Conservation (phyloP, 2,113 vertebrate species). For the Eretmochelys imbricata region DNA sequence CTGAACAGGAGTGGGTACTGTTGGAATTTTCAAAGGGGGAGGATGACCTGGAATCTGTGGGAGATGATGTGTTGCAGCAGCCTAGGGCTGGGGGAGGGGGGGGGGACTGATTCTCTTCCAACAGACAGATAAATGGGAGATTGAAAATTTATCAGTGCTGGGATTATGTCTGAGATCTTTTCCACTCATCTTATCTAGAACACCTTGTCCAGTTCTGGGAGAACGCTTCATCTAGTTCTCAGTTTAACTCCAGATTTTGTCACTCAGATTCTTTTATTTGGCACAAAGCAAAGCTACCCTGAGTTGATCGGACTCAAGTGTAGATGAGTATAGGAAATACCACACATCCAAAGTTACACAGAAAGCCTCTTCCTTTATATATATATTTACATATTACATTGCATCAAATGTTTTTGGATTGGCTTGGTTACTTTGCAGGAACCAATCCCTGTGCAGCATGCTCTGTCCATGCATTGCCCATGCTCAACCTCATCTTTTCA, state of each 20-base stretch:
- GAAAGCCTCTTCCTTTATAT: background rate
- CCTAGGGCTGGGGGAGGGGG: background rate
- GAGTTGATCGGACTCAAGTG: background rate
- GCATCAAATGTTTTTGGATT: background rate
- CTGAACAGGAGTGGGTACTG: background rate
- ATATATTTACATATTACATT: background rate
- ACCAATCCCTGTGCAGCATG: background rate
- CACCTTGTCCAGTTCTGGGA: no score
- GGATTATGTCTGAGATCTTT: background rate
- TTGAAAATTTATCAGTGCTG: background rate
- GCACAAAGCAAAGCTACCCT: background rate
- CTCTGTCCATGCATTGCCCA: background rate
- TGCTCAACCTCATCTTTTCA: background rate
- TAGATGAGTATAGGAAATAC: background rate
- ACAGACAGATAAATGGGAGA: accelerated
- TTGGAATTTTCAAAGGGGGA: background rate
- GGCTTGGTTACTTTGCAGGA: background rate
- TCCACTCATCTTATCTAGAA: background rate
- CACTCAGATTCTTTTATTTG: background rate
- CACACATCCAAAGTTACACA: background rate
- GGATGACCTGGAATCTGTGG: background rate
- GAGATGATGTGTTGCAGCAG: background rate
- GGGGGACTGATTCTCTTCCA: background rate
- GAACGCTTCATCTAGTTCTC: background rate
- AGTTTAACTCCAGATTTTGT: background rate